Conservation (phyloP, 1,140 invertebrate species). For the Drosophila jambulina region DNA sequence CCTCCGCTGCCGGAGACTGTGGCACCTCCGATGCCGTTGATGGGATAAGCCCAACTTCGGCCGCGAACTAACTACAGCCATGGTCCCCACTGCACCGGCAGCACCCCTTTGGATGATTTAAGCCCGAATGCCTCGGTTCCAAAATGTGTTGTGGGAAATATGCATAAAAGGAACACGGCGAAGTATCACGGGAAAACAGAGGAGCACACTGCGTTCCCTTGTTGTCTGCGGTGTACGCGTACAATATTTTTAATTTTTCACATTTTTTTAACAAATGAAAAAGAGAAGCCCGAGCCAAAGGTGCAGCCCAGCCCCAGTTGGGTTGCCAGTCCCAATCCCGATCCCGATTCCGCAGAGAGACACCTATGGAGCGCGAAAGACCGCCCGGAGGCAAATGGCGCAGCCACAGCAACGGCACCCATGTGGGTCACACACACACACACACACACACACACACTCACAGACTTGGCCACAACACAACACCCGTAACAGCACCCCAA, state of each 20-base stretch:
- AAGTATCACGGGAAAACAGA: conserved; percentile 33
- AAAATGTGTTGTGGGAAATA: conserved; percentile 81
- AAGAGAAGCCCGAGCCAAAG: conserved; percentile 42
- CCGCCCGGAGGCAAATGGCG: conserved; percentile 55
- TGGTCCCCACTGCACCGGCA: neutral
- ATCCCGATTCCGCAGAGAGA: conserved; percentile 23
- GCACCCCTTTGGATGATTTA: conserved; percentile 66
- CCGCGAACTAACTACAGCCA: conserved; percentile 66
- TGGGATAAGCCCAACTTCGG: conserved; percentile 79
- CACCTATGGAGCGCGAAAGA: conserved; percentile 57
- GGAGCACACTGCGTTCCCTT: conserved; percentile 19
- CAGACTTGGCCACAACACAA: conserved; percentile 20
- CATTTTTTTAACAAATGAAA: conserved; percentile 63
- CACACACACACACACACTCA: neutral
- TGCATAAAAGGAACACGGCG: conserved; percentile 76
- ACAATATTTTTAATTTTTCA: conserved; percentile 82
- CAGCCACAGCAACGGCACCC: conserved; percentile 56
- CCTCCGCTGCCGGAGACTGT: conserved; percentile 1
- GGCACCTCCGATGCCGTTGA: conserved; percentile 71
- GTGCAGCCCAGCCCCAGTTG: conserved; percentile 47
- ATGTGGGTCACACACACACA: conserved; percentile 58
- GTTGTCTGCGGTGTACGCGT: conserved; percentile 44
- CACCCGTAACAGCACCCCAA: neutral
- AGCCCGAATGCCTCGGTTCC: conserved; percentile 69
- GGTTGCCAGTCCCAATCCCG: conserved; percentile 13